Base-by-base conservation (phyloP, 2,888 invertebrate species). In the Masnerella sp. region DNA sequence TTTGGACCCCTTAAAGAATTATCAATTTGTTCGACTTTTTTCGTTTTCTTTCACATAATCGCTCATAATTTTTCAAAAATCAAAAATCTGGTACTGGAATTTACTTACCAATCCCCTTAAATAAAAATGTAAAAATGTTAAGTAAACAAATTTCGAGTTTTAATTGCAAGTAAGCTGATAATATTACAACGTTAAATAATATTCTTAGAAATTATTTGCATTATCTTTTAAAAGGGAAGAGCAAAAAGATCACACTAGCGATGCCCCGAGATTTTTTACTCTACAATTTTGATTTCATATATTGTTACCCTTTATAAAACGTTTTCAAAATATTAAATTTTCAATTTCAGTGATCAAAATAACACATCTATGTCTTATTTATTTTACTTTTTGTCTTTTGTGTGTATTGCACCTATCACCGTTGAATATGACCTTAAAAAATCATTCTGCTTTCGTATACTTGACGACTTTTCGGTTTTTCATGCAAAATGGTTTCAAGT, bases 271-370 rank as follows among this genome's bases (percentile, higher is more conserved):
- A n/a, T 30, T 54, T 61, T 36, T 17, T 67, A 56, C 7, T 56
- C 28, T 67, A 73, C 18, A 62, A 73, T 67, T 73, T 73, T 68
- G 73, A 73, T 70, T 73, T 67, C 18, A 5, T 61, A 59, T 12
- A 56, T 62, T 17, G 20, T 49, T 51, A 62, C 15, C 36, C 2
- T 61, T 61, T 68, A 62, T 62, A 62, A 73, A 64, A 56, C 17
- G 49, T 64, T 22, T 68, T 73, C 25, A 68, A 73, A 73, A 73
- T 68, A 64, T 58, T 18, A n/a, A 65, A 64, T 52, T 62, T 68
- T 73, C 32, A 11, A 43, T 70, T 64, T 70, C 45, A 43, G 58
- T 70, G 70, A 43, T 51, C 59, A 72, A 72, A 72, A 72, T 72
- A 72, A 71, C 20, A 59, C 52, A 59, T 71, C 59, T 72, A 28